These are phyloP conservation scores for Tribolium freemani DNA, from an alignment of 2,888 invertebrate genomes.

Conservation along the genomic window DNA sequence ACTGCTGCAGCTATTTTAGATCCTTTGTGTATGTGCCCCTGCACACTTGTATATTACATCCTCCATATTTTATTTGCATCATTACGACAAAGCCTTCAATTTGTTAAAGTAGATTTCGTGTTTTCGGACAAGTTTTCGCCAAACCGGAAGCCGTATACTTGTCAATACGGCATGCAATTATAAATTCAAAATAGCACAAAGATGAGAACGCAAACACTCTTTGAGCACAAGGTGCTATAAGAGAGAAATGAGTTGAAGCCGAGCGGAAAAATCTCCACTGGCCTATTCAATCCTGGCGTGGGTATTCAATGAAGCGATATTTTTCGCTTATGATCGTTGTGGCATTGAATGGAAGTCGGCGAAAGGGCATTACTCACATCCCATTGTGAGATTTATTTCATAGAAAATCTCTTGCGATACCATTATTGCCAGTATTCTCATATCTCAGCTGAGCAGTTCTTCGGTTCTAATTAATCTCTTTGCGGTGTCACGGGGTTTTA, in stretches of 20 bases:
- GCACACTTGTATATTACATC: conserved; percentile 4
- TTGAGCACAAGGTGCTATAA: not conserved
- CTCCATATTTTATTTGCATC: conserved; percentile 10
- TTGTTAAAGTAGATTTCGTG: not conserved
- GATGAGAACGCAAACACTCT: not conserved
- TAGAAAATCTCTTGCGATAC: conserved; percentile 24
- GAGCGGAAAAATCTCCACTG: conserved; percentile 20
- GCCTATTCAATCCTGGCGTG: conserved; percentile 6
- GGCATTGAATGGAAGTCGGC: conserved; percentile 17
- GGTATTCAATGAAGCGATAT: conserved; percentile 32
- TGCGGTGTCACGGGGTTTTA: not conserved
- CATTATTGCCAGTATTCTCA: conserved; percentile 21
- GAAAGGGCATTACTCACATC: conserved; percentile 27
- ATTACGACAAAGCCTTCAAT: not conserved
- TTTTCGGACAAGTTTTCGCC: not conserved
- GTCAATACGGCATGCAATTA: not conserved
- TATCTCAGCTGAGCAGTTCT: conserved; percentile 8
- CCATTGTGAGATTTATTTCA: conserved; percentile 27
- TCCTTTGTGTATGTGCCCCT: not conserved
- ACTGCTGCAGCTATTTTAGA: conserved; percentile 5
- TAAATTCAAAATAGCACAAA: not conserved
- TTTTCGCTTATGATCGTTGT: conserved; percentile 23
- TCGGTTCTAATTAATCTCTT: conserved; percentile 22
- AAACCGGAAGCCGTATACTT: not conserved
- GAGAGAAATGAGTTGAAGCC: not conserved